Evolutionary conservation across 1,140 invertebrate species (phyloP), one percentile per base, ranked within the genome.

Genomic region (Caenorhabditis remanei): DNA sequence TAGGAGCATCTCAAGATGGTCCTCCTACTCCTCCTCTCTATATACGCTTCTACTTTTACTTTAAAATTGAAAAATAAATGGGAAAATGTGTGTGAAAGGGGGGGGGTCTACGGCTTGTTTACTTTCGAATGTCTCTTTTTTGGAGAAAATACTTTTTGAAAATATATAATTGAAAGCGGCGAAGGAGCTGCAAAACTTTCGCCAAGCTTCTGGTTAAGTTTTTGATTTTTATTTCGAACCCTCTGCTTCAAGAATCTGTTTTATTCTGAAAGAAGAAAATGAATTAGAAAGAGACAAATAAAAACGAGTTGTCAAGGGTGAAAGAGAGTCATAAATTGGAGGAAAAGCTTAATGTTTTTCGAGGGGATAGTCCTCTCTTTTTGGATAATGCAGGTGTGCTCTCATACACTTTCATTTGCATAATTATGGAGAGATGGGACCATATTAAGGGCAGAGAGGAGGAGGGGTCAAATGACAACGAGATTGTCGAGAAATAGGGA

Each of bases 41-140:
- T 50, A 16, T 9, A 43, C n/a, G 19, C 43, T 13, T 50, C 19
- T 50, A 11, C 43, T 50, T 79, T 50, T 79, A 79, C 71, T 79
- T 50, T 79, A 50, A 79, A 79, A 79, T 79, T 79, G 71, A 79
- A 79, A 79, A 79, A 79, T 79, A 79, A 79, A 79, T 79, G 71
- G 43, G 71, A 50, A 50, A 50, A 46, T 19, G n/a, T 79, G 71
- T 79, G n/a, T 19, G 4, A 50, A 41, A 46, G 14, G 14, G 11
- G 63, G 16, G 16, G 13, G 14, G 55, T 7, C 13, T n/a, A 63
- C 58, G 58, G 14, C 24, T 63, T 63, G 58, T 63, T 63, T 63
- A 63, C 24, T 63, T 63, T 63, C 58, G n/a, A 14, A 58, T 19
- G 1, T 21, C n/a, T n/a, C 56, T 8, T 58, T 58, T 21, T 58